A percentile compares a stretch with the other conserved stretches of the same genome.
Evolutionary conservation across 2,797 vertebrate genomes (phyloP).

Genomic region (Triplophysa bombifrons): DNA sequence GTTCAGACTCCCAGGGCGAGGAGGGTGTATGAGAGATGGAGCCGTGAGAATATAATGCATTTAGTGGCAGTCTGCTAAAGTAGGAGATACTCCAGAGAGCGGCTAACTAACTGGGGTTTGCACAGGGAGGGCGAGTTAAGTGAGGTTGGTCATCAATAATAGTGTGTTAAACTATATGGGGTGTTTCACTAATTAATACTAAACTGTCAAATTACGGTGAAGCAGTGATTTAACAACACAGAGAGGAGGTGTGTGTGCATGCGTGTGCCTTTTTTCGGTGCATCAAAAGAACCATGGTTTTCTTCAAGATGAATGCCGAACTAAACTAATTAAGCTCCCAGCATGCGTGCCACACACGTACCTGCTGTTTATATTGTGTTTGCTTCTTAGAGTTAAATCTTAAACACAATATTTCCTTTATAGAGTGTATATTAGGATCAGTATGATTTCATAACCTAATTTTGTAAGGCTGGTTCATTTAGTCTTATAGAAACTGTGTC

Average conservation of each 20-base stretch:
- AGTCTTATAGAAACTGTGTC: not conserved
- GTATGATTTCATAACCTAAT: slow-evolving; percentile 22
- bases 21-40: slow-evolving; percentile 61
- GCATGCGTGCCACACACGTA: slow-evolving; percentile 36
- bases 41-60: slow-evolving; percentile 63
- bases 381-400: slow-evolving; percentile 23
- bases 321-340: slow-evolving; percentile 50
- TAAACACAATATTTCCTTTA: slow-evolving; percentile 30
- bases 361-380: slow-evolving; percentile 48
- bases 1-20: slow-evolving; percentile 73
- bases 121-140: slow-evolving; percentile 56
- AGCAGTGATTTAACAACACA: slow-evolving; percentile 54
- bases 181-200: slow-evolving; percentile 55
- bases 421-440: slow-evolving; percentile 1
- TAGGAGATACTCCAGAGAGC: slow-evolving; percentile 58
- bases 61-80: slow-evolving; percentile 62
- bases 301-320: slow-evolving; percentile 40
- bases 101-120: slow-evolving; percentile 60
- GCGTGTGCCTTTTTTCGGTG: slow-evolving; percentile 6
- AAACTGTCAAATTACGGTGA: slow-evolving; percentile 59
- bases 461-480: not conserved
- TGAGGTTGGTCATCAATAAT: slow-evolving; percentile 62
- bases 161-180: slow-evolving; percentile 54
- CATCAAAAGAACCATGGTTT: slow-evolving; percentile 38
- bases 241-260: slow-evolving; percentile 36